phyloP scores from a whole-genome alignment of 2,888 invertebrate species.

The Cerastis rubricosa region DNA sequence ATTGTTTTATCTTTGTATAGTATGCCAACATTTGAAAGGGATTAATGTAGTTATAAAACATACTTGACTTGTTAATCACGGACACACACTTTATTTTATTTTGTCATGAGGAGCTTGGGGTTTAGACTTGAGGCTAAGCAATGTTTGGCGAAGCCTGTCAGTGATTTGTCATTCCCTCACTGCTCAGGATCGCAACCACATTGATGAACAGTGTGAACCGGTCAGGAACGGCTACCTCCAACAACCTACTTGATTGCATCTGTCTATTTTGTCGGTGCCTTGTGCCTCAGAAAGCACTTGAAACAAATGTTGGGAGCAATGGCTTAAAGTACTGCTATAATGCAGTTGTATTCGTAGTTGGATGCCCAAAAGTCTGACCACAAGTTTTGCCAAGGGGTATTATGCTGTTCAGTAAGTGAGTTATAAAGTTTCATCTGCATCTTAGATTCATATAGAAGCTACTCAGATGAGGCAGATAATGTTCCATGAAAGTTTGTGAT shows the following conservation, averaged over 20 bases:
- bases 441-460: not conserved
- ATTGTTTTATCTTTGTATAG: not conserved
- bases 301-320: not conserved
- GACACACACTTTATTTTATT: not conserved
- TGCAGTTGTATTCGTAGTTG: not conserved
- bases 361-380: not conserved
- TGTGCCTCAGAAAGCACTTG: not conserved
- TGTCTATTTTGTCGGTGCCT: not conserved
- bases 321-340: not conserved
- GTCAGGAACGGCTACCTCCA: too few species aligned
- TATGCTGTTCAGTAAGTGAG: not conserved
- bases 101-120: not conserved
- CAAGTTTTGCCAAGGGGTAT: not conserved
- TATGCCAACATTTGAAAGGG: not conserved
- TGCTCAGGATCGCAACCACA: too few species aligned
- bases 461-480: not conserved
- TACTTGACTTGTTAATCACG: not conserved
- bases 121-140: too few species aligned
- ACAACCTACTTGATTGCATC: too few species aligned
- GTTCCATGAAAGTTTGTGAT: not conserved
- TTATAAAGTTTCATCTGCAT: not conserved
- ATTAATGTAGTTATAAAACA: not conserved
- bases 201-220: too few species aligned
- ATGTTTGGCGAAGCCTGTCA: too few species aligned
- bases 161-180: too few species aligned